These are phyloP conservation scores for Spea hammondii DNA, from an alignment of 2,797 vertebrate species.

Conservation along the genomic window DNA sequence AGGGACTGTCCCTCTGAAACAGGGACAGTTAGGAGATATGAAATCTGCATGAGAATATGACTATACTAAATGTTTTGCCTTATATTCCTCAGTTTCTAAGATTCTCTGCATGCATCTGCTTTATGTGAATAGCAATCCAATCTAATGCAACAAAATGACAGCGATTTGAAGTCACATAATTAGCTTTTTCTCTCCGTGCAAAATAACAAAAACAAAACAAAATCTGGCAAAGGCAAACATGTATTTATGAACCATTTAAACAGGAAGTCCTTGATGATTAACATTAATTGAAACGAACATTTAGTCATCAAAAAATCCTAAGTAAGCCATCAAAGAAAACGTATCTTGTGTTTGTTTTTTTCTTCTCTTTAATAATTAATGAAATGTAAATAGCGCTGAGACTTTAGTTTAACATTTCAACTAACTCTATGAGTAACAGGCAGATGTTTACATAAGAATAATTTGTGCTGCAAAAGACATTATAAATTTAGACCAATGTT, in stretches of 20 bases:
- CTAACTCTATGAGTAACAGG: slow-evolving; percentile 78
- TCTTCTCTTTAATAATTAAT: slow-evolving; percentile 88
- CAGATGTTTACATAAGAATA: slow-evolving; percentile 88
- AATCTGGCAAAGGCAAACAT: slow-evolving; percentile 67
- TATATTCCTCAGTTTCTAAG: not conserved
- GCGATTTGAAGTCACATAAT: slow-evolving; percentile 74
- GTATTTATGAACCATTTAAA: slow-evolving; percentile 77
- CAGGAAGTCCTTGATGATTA: slow-evolving; percentile 86
- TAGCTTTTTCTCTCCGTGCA: slow-evolving; percentile 70
- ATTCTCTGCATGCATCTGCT: slow-evolving; percentile 31
- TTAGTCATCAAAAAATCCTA: slow-evolving; percentile 72
- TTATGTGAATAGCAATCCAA: slow-evolving; percentile 62
- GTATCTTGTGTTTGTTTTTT: slow-evolving; percentile 85
- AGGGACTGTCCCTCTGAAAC: too few species aligned
- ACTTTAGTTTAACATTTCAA: slow-evolving; percentile 77
- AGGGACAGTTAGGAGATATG: too few species aligned
- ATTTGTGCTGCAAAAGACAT: slow-evolving; percentile 78
- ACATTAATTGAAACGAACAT: slow-evolving; percentile 81
- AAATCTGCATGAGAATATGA: not conserved
- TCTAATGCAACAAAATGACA: slow-evolving; percentile 74
- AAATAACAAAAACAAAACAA: slow-evolving; percentile 61
- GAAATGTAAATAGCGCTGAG: slow-evolving; percentile 90
- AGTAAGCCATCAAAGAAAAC: slow-evolving; percentile 93
- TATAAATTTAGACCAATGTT: slow-evolving; percentile 76
- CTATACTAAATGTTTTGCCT: not conserved